Percentiles rank a stretch among this genome's conserved stretches.
Conservation (phyloP, 2,113 vertebrate species). For the Diphyllodes magnificus region DNA sequence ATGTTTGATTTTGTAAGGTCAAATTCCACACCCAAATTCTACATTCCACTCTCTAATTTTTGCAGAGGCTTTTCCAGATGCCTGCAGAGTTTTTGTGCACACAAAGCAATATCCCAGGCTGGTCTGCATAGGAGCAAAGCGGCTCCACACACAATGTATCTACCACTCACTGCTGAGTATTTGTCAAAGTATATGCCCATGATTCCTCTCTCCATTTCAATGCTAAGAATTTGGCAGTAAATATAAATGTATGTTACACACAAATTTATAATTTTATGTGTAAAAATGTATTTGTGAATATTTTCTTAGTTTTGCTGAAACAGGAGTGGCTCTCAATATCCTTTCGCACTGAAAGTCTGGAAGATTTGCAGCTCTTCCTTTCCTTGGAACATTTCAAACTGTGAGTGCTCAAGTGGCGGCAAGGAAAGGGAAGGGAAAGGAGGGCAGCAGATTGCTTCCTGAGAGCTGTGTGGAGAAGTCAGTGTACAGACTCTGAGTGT, state of each 20-base stretch:
- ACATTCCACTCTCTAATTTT: neutral
- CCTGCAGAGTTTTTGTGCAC: neutral
- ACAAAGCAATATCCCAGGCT: neutral
- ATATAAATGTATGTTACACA: neutral
- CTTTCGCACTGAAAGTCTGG: neutral
- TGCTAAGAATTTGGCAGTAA: neutral
- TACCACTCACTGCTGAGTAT: neutral
- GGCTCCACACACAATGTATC: neutral
- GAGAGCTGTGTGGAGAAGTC: neutral
- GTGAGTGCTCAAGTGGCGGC: neutral
- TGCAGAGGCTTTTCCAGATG: neutral
- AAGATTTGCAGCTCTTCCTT: neutral
- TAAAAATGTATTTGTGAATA: neutral
- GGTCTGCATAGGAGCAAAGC: neutral
- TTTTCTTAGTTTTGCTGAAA: neutral
- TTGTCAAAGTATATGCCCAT: neutral
- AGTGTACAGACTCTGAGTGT: neutral
- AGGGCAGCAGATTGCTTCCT: neutral
- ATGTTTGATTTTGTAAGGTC: neutral
- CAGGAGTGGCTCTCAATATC: neutral
- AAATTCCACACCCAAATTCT: neutral
- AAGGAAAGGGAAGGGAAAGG: neutral
- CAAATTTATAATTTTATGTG: neutral
- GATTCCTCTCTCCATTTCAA: neutral
- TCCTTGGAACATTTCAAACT: neutral